These are phyloP conservation scores for Miltochrista miniata DNA, from an alignment of 2,888 invertebrate genomes.

Conservation along the genomic window DNA sequence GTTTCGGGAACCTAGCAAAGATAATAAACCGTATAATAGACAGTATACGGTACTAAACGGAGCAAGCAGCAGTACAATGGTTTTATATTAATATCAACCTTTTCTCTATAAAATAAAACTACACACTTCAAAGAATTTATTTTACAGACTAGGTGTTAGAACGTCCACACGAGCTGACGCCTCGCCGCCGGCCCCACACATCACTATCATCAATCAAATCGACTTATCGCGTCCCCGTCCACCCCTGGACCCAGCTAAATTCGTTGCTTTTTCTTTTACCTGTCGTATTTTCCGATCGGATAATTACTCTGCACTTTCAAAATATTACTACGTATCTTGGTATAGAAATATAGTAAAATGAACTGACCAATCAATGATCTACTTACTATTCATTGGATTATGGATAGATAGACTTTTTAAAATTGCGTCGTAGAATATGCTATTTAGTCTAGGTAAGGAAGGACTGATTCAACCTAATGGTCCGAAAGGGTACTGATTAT, in stretches of 20 bases:
- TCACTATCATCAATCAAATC: conserved; percentile 60
- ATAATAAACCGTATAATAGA: too few species aligned
- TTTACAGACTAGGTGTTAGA: conserved; percentile 20
- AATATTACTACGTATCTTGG: too few species aligned
- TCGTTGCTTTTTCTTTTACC: conserved; percentile 39
- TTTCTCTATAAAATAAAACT: conserved; percentile 4
- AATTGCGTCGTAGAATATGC: too few species aligned
- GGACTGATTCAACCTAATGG: too few species aligned
- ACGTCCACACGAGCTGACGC: conserved; percentile 22
- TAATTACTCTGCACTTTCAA: conserved; percentile 21
- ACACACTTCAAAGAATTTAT: conserved; percentile 1
- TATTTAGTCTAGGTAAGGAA: too few species aligned
- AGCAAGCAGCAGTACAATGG: not conserved
- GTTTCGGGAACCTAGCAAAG: too few species aligned
- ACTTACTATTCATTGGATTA: too few species aligned
- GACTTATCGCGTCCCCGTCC: conserved; percentile 58
- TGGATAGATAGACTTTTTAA: too few species aligned
- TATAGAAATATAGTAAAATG: too few species aligned
- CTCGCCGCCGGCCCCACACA: conserved; percentile 26
- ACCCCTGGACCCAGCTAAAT: conserved; percentile 42
- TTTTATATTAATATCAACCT: not conserved
- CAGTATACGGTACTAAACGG: too few species aligned
- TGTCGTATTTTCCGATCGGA: conserved; percentile 27
- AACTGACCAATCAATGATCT: too few species aligned
- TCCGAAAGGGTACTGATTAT: too few species aligned